These are phyloP conservation scores for Flexamia atlantica DNA, from an alignment of 2,888 invertebrate species.

Conservation along the genomic window DNA sequence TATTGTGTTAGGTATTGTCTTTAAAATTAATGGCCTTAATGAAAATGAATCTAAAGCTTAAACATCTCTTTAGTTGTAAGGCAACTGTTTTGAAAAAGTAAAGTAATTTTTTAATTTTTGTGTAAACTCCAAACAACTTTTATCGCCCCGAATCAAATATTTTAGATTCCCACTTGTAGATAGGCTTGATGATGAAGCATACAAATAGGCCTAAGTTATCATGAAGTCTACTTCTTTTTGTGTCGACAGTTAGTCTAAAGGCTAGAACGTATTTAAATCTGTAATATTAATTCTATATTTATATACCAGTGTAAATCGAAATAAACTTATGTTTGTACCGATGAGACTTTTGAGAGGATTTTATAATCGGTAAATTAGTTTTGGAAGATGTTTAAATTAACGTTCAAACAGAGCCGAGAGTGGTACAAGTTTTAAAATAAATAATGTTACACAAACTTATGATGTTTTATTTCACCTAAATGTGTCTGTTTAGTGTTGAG, in stretches of 20 bases:
- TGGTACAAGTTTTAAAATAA: conserved; percentile 50
- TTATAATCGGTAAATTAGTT: not conserved
- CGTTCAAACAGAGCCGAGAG: not conserved
- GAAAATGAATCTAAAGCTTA: too few species aligned
- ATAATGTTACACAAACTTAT: conserved; percentile 43
- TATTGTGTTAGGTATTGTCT: too few species aligned
- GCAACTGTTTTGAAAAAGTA: too few species aligned
- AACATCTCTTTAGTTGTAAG: too few species aligned
- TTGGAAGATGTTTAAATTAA: conserved; percentile 34
- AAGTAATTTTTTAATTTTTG: too few species aligned
- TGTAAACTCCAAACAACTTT: too few species aligned
- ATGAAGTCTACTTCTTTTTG: not conserved
- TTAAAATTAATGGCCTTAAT: too few species aligned
- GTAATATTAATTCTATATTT: conserved; percentile 26
- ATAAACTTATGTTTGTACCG: conserved; percentile 6
- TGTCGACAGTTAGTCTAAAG: not conserved
- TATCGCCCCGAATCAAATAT: too few species aligned
- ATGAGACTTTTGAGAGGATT: not conserved
- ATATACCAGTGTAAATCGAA: conserved; percentile 38
- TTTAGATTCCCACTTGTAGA: not conserved
- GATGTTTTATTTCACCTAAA: not conserved
- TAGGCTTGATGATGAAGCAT: not conserved
- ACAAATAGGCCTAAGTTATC: not conserved
- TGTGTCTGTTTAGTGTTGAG: not conserved
- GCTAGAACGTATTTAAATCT: not conserved